Evolutionary conservation across 2,113 vertebrate genomes (phyloP), one percentile per base, ranked within the genome.

Genomic region (Hippoglossus stenolepis): DNA sequence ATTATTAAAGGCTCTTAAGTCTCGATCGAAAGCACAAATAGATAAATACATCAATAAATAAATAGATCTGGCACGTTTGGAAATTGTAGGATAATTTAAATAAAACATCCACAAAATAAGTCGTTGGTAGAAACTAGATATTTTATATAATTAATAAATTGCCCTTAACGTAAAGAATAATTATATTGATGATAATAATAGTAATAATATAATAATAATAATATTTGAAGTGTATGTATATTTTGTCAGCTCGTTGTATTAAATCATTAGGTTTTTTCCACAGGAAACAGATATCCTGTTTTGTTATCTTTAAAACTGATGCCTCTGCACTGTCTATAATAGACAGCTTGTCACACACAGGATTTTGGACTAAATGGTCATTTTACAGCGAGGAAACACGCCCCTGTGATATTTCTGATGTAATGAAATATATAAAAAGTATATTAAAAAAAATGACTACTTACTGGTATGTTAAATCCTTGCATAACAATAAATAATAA

Each of bases 391-490:
- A 31, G 28, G 28, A 31, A 31, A 31, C 62, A 75, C 45, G 49
- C 26, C 28, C 31, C 66, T 80, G 71, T 68, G 57, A 14, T 65
- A 58, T 75, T 69, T 28, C 74, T 18, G 79, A 77, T 87, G 73
- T 45, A 77, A 75, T 65, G 10, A 61, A 54, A 73, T 54, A 40
- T 73, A 66, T 63, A 10, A 71, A 10, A 71, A 84, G 72, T 66
- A 90, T 80, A 91, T 85, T 7, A 56, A 23, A 23, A 21, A 93
- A 93, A 94, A 83, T 67, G 38, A 84, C 89, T 92, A 95, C 94
- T 95, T 95, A 95, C 95, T 94, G 94, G 94, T 94, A 83, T 94
- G 93, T 95, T 93, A 94, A 94, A 94, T 95, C 94, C 94, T 90
- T 93, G 92, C 92, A 94, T 95, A 94, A 93, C 90, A 94, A 95